Evolutionary conservation across 2,888 invertebrate genomes (phyloP).

Genomic region (Automeris io): DNA sequence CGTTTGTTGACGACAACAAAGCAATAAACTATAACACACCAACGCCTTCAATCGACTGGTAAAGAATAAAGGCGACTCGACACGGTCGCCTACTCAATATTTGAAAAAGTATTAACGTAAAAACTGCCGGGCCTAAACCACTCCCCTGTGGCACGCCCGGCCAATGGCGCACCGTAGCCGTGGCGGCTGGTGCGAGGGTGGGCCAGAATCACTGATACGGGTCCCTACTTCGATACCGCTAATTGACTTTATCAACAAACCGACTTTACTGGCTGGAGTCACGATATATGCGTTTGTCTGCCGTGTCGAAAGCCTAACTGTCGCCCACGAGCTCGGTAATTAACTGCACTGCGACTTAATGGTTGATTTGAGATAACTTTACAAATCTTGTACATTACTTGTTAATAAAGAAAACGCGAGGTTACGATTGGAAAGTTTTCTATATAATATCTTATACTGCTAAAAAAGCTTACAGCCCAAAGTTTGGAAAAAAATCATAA

Average conservation of each 20-base stretch:
- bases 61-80: conserved; percentile 60
- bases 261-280: conserved; percentile 73
- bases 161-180: conserved; percentile 56
- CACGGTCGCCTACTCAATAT: conserved; percentile 63
- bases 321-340: conserved; percentile 63
- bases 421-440: conserved; percentile 1
- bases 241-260: conserved; percentile 78
- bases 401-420: conserved; percentile 9
- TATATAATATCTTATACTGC: not conserved
- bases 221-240: conserved; percentile 73
- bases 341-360: conserved; percentile 61
- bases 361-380: conserved; percentile 48
- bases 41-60: conserved; percentile 72
- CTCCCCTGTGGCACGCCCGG: conserved; percentile 58
- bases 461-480: too few relatives aligned
- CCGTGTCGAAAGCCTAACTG: conserved; percentile 72
- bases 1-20: conserved; percentile 36
- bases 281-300: conserved; percentile 75
- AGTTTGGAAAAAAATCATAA: too few relatives aligned
- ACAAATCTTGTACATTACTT: conserved; percentile 17
- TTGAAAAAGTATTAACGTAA: conserved; percentile 62
- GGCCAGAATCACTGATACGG: conserved; percentile 68
- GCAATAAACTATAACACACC: conserved; percentile 73
- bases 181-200: conserved; percentile 55
- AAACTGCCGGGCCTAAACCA: conserved; percentile 54